Evolutionary conservation across 1,140 invertebrate genomes (phyloP).

Genomic region (Cardiocondyla obscurior): DNA sequence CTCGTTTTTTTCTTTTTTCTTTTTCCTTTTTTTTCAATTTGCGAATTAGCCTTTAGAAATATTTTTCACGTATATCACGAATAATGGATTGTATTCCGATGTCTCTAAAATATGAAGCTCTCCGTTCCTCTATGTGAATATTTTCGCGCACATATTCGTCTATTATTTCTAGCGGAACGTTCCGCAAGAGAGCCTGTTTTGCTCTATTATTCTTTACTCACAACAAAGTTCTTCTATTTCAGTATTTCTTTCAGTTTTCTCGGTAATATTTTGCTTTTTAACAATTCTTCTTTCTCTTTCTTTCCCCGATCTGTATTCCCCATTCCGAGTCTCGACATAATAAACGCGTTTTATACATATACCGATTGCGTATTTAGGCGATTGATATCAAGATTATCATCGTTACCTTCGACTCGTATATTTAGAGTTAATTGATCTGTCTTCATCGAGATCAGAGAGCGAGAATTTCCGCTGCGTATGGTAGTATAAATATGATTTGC

Average conservation of each 20-base stretch:
- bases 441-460: conserved; percentile 4
- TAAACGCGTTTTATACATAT: background rate
- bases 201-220: conserved; percentile 14
- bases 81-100: background rate
- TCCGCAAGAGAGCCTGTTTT: background rate
- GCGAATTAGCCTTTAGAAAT: conserved; percentile 7
- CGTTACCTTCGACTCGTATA: background rate
- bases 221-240: background rate
- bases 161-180: conserved; percentile 18
- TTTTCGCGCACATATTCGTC: conserved; percentile 24
- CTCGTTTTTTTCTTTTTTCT: no score
- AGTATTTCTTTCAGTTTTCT: background rate
- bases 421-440: background rate
- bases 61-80: background rate
- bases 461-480: background rate
- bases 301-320: background rate
- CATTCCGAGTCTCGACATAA: background rate
- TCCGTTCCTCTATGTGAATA: conserved; percentile 18
- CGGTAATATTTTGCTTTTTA: background rate
- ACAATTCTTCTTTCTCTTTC: conserved; percentile 1
- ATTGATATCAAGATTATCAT: background rate
- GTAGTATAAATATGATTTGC: background rate
- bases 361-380: background rate
- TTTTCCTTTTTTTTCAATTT: background rate
- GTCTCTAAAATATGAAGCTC: conserved; percentile 25